Conservation (phyloP, 2,888 invertebrate species). For the Melipona beecheii region DNA sequence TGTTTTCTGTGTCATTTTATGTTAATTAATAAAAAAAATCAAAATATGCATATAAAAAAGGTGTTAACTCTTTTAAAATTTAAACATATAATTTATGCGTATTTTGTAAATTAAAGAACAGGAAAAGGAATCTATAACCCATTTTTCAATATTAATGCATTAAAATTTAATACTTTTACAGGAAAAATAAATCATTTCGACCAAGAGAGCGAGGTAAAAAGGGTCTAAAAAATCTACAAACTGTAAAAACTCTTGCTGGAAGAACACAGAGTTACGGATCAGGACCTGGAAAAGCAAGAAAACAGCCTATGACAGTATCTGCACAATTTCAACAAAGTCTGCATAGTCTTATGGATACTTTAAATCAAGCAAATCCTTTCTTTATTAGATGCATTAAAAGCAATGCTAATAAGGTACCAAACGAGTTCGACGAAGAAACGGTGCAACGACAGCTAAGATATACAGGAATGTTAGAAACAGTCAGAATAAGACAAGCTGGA, state of each 20-base stretch:
- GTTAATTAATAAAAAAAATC: neutral
- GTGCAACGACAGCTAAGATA: slow-evolving; percentile 96
- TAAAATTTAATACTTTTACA: slow-evolving; percentile 82
- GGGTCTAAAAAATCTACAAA: slow-evolving; percentile 95
- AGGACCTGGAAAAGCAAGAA: slow-evolving; percentile 88
- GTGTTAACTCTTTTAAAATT: neutral
- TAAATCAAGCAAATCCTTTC: slow-evolving; percentile 95
- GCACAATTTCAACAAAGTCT: slow-evolving; percentile 98
- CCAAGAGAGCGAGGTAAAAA: slow-evolving; percentile 94
- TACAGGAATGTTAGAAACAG: slow-evolving; percentile 98
- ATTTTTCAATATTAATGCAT: slow-evolving; percentile 18
- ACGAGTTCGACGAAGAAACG: slow-evolving; percentile 96
- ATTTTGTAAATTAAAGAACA: slow-evolving; percentile 47
- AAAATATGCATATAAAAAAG: slow-evolving; percentile 4
- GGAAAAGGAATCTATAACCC: slow-evolving; percentile 59
- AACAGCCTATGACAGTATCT: slow-evolving; percentile 96
- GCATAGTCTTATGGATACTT: slow-evolving; percentile 95
- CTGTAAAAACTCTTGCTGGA: slow-evolving; percentile 95
- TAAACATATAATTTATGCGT: slow-evolving; percentile 1
- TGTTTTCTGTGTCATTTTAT: slow-evolving; percentile 40
- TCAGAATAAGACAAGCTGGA: slow-evolving; percentile 96
- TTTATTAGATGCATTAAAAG: slow-evolving; percentile 97
- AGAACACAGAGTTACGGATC: slow-evolving; percentile 86
- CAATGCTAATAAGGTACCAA: slow-evolving; percentile 96
- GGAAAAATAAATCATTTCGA: slow-evolving; percentile 96